phyloP scores from a whole-genome alignment of 2,113 vertebrate genomes.

The Orientallactaga bullata region DNA sequence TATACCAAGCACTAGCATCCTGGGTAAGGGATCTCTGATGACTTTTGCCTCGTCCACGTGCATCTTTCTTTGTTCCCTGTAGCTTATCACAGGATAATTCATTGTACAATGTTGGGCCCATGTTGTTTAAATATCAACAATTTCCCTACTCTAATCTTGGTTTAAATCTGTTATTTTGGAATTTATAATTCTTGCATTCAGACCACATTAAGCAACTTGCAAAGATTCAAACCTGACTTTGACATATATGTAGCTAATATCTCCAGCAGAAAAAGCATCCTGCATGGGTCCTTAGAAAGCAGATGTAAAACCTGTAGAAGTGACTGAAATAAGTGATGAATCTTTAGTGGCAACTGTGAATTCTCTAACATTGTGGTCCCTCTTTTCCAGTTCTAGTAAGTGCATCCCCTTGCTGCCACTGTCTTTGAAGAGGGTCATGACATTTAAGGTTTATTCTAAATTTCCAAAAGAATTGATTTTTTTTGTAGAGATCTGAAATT shows the following conservation, averaged over 20 bases:
- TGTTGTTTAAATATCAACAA: constrained; percentile 16
- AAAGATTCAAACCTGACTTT: neutral
- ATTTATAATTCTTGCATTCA: neutral
- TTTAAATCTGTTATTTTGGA: constrained; percentile 38
- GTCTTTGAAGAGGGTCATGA: neutral
- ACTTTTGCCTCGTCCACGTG: neutral
- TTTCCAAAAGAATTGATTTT: constrained; percentile 36
- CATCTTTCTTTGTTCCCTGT: constrained; percentile 36
- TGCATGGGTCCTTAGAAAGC: constrained; percentile 3
- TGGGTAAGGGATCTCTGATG: constrained; percentile 78
- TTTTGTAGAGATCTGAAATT: neutral
- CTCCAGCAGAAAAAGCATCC: neutral
- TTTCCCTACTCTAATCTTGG: neutral
- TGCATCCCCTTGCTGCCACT: neutral
- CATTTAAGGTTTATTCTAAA: neutral
- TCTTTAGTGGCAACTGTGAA: neutral
- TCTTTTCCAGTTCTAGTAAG: neutral
- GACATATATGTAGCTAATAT: neutral
- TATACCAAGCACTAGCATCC: constrained; percentile 62
- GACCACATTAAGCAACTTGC: neutral
- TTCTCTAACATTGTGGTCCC: neutral
- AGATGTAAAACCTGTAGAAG: neutral
- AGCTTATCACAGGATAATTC: constrained; percentile 25
- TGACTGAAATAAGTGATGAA: neutral
- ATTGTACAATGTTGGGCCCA: neutral